phyloP scores from a whole-genome alignment of 2,113 vertebrate genomes.

The Paramisgurnus dabryanus region DNA sequence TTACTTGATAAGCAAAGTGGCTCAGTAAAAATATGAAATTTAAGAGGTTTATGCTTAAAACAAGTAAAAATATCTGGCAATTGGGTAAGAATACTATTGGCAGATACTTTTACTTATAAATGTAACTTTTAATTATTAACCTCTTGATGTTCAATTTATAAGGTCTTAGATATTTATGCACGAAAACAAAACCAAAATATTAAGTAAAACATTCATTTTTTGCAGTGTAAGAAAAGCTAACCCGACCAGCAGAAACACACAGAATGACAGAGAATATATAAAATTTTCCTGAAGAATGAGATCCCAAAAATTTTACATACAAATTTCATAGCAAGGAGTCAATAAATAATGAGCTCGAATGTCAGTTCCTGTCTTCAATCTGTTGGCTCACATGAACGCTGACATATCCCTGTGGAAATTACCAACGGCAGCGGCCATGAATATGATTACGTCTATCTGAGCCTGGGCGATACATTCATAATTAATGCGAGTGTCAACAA shows the following conservation, averaged over 20 bases:
- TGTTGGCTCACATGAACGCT: constrained; percentile 54
- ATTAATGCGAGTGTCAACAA: constrained; percentile 47
- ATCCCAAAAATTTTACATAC: constrained; percentile 56
- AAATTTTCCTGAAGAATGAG: constrained; percentile 16
- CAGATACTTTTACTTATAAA: no score
- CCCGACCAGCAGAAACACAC: background rate
- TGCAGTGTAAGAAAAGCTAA: constrained; percentile 4
- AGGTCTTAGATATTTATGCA: no score
- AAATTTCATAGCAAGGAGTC: constrained; percentile 57
- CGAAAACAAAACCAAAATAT: background rate
- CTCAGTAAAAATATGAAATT: no score
- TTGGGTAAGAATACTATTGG: no score
- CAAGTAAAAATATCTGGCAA: no score
- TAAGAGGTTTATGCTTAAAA: no score
- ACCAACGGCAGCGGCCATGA: constrained; percentile 68
- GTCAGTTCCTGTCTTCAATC: constrained; percentile 70
- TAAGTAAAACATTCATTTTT: no score
- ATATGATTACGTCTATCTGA: constrained; percentile 67
- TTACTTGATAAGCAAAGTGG: no score
- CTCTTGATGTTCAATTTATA: no score
- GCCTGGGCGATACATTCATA: constrained; percentile 40
- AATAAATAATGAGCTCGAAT: constrained; percentile 74
- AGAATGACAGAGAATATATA: constrained; percentile 22
- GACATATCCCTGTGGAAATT: constrained; percentile 67
- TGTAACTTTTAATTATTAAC: no score